These are phyloP conservation scores for Nipponia nippon DNA, from an alignment of 2,113 vertebrate genomes.

Conservation along the genomic window DNA sequence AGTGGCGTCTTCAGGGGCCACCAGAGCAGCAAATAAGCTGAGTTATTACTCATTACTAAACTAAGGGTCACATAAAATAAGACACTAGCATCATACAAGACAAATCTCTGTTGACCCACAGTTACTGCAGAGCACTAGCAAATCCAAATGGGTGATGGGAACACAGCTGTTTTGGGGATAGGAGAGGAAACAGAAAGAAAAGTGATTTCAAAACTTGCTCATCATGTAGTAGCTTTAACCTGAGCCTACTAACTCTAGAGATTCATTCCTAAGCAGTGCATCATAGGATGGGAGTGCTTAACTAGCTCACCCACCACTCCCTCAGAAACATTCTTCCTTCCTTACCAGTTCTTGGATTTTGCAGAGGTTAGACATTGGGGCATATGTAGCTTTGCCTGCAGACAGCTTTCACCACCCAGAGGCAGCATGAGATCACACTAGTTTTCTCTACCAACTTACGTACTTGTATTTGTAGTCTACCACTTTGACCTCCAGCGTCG, in stretches of 20 bases:
- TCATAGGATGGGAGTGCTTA: background rate
- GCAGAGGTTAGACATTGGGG: background rate
- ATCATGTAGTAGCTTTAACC: background rate
- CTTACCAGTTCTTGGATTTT: background rate
- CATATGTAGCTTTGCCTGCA: background rate
- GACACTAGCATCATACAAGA: background rate
- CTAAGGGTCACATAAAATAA: background rate
- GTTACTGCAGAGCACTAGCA: background rate
- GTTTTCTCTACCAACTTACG: constrained; percentile 34
- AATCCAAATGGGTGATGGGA: background rate
- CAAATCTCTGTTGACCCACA: background rate
- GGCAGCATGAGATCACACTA: background rate
- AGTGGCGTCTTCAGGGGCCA: background rate
- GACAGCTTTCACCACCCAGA: background rate
- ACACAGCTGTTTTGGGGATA: background rate
- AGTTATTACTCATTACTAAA: background rate
- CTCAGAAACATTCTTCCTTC: background rate
- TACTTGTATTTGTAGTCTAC: constrained; percentile 98
- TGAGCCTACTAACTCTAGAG: background rate
- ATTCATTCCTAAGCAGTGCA: background rate
- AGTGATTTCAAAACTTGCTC: background rate
- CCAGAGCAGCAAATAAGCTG: background rate
- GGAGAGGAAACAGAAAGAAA: background rate
- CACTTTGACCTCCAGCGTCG: constrained; percentile 86
- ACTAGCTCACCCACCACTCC: background rate